Percentiles rank a stretch among this genome's conserved stretches.
These are phyloP conservation scores for Amaurobius ferox DNA, from an alignment of 2,888 invertebrate genomes.

Conservation along the genomic window DNA sequence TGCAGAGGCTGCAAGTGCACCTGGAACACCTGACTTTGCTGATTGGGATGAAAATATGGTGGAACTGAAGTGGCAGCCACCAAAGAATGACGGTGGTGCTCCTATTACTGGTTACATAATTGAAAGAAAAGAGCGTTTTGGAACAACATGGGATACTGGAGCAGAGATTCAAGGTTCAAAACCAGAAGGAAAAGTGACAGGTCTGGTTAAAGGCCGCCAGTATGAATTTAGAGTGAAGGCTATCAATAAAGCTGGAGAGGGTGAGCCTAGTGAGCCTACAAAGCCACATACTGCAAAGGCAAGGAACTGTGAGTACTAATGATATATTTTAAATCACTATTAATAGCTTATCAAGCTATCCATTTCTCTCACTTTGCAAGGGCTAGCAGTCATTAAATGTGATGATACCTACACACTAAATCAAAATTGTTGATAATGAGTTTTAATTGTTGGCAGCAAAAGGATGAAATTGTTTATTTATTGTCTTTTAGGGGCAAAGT, in stretches of 20 bases:
- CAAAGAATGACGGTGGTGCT: slow-evolving; percentile 75
- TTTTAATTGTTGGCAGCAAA: no score
- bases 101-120: slow-evolving; percentile 83
- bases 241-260: slow-evolving; percentile 79
- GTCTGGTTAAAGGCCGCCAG: slow-evolving; percentile 85
- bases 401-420: no score
- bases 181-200: slow-evolving; percentile 91
- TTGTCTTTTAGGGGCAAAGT: no score
- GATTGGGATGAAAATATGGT: slow-evolving; percentile 82
- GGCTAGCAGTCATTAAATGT: no score
- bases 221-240: slow-evolving; percentile 79
- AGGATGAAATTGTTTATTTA: no score
- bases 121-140: slow-evolving; percentile 84
- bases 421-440: no score
- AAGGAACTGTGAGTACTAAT: slow-evolving; percentile 86
- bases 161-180: slow-evolving; percentile 80
- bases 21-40: slow-evolving; percentile 89
- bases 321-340: background rate
- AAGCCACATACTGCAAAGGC: slow-evolving; percentile 91
- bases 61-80: slow-evolving; percentile 86
- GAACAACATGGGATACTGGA: slow-evolving; percentile 85
- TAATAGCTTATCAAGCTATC: no score
- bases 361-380: no score
- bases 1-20: slow-evolving; percentile 87
- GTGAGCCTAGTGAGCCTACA: slow-evolving; percentile 81